Base-by-base conservation (phyloP, 1,140 invertebrate species). In the honey bee (Apis mellifera) region DNA sequence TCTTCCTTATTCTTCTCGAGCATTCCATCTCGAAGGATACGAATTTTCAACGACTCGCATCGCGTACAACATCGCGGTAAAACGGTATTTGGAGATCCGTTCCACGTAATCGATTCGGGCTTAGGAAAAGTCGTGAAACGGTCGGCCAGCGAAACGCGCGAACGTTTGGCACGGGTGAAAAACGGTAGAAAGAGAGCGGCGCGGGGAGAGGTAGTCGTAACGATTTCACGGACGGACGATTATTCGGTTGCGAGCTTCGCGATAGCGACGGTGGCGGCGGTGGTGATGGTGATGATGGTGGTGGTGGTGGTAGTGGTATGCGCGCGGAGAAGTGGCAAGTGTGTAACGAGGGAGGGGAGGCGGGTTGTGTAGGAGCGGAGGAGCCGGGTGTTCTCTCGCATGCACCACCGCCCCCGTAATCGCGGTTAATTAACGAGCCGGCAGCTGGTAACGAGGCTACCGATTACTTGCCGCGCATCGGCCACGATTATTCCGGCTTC, bases 371-470 rank as follows among this genome's bases (percentile, higher is more conserved):
- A 17, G n/a, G n/a, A n/a, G 23, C 23, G 21, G 21, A 23, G 59
- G 50, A 55, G 64, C 32, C 5, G 48, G 48, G 42, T 90, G 90
- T 84, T 91, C 87, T 83, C 87, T 89, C 85, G 82, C 84, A 90
- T 86, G 91, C 90, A 91, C 90, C 90, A 85, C 88, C 86, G 90
- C 89, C 89, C 89, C 77, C 88, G 90, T 91, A 91, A 92, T 91
- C 91, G 91, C 84, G 90, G 91, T 91, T 91, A 91, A 92, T 92
- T 92, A 92, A 92, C 91, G 88, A 91, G 86, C 86, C 84, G 82
- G 83, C 60, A 84, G 71, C 74, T 84, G 88, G 89, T 92, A 92
- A 92, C 90, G 90, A 92, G 91, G 84, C 90, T 89, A 89, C 90
- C 90, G 91, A 91, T 92, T 91, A 90, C 90, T 83, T 84, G 87